Evolutionary conservation across 1,140 invertebrate species (phyloP).

Genomic region (Mycetomoellerius zeteki): DNA sequence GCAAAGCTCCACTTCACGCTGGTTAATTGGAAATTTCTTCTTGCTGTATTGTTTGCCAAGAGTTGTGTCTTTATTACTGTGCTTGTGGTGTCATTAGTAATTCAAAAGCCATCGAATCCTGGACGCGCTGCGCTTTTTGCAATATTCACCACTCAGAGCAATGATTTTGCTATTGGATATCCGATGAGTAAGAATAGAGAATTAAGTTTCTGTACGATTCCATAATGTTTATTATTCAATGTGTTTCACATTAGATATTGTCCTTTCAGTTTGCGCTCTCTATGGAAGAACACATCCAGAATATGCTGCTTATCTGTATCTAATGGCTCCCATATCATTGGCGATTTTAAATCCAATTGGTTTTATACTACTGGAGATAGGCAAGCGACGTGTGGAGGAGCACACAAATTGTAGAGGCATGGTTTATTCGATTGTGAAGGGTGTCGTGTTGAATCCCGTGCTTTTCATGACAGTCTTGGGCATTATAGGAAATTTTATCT

Average conservation of each 20-base stretch:
- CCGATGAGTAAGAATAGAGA: conserved; percentile 93
- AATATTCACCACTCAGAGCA: conserved; percentile 98
- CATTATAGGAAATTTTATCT: conserved; percentile 94
- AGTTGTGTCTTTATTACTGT: conserved; percentile 94
- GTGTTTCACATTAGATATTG: conserved; percentile 15
- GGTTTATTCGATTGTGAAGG: conserved; percentile 88
- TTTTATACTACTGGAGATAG: conserved; percentile 96
- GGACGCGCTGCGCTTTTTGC: conserved; percentile 96
- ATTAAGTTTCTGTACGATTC: not conserved
- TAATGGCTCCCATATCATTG: conserved; percentile 97
- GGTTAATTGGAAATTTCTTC: conserved; percentile 97
- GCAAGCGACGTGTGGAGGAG: conserved; percentile 87
- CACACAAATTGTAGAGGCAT: conserved; percentile 78
- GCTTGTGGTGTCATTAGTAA: conserved; percentile 92
- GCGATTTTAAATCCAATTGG: conserved; percentile 97
- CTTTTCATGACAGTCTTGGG: conserved; percentile 97
- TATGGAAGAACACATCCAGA: conserved; percentile 94
- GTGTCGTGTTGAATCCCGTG: conserved; percentile 95
- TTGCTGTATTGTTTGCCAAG: conserved; percentile 95
- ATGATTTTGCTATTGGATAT: conserved; percentile 99
- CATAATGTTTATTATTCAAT: conserved; percentile 21
- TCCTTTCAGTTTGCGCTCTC: conserved; percentile 90
- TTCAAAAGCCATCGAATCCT: conserved; percentile 93
- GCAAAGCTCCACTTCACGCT: conserved; percentile 94
- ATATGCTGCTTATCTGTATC: conserved; percentile 96